Percentiles rank a stretch among this genome's conserved stretches.
Conservation (phyloP, 2,797 vertebrate genomes). For the Sebastes taczanowskii region DNA sequence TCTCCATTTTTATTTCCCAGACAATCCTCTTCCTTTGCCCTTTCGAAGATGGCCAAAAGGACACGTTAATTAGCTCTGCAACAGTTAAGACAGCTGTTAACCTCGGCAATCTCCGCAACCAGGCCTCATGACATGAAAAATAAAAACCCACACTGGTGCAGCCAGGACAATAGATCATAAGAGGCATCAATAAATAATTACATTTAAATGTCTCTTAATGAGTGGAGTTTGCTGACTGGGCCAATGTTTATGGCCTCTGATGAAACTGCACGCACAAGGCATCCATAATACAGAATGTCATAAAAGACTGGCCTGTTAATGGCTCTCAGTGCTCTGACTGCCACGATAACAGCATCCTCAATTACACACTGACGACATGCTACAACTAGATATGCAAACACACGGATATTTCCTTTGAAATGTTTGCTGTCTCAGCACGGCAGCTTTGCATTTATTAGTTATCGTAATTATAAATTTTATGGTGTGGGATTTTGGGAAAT, state of each 20-base stretch:
- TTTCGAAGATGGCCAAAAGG: slow-evolving; percentile 34
- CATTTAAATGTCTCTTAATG: slow-evolving; percentile 86
- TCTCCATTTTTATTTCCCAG: not conserved
- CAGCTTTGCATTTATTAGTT: slow-evolving; percentile 46
- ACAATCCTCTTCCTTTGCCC: not conserved
- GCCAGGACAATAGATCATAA: slow-evolving; percentile 80
- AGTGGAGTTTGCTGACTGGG: slow-evolving; percentile 85
- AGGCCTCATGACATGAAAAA: slow-evolving; percentile 62
- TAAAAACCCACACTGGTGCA: slow-evolving; percentile 67
- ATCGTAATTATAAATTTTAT: slow-evolving; percentile 51
- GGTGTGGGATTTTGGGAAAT: slow-evolving; percentile 31
- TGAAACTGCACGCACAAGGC: slow-evolving; percentile 76
- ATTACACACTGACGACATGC: slow-evolving; percentile 74
- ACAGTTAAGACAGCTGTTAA: slow-evolving; percentile 75
- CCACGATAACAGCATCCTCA: slow-evolving; percentile 79
- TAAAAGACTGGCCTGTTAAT: slow-evolving; percentile 81
- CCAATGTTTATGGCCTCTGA: slow-evolving; percentile 79
- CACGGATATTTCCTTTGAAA: slow-evolving; percentile 52
- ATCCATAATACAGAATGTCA: slow-evolving; percentile 83
- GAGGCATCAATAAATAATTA: slow-evolving; percentile 88
- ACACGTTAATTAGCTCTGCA: slow-evolving; percentile 57
- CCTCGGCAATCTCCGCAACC: slow-evolving; percentile 63
- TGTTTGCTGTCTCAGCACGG: slow-evolving; percentile 59
- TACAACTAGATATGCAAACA: slow-evolving; percentile 73
- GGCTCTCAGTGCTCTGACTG: slow-evolving; percentile 78